Evolutionary conservation across 2,888 invertebrate genomes (phyloP), one percentile per base, ranked within the genome.

Genomic region (Heteropelma amictum): DNA sequence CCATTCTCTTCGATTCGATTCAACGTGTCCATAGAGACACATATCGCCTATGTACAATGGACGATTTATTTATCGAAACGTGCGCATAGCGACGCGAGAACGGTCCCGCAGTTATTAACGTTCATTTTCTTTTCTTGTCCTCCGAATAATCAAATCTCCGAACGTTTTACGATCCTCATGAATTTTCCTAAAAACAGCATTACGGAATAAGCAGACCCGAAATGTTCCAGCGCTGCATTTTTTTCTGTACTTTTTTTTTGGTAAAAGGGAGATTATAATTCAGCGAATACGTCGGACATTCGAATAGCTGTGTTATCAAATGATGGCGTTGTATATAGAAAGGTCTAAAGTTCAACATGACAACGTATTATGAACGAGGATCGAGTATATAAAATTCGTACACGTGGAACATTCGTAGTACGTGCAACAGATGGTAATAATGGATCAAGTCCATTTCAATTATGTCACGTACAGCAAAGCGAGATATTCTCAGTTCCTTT

Each of bases 381-480:
- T 38, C 10, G 8, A 30, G 30, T 61, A 35, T 23, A 10, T 63
- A 23, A 12, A 4, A 56, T 5, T 33, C 33, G 40, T 17, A 68
- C 53, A 60, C 28, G 56, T 51, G 56, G 30, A 58, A 54, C 58
- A 58, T 45, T 60, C 60, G 61, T 47, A 49, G 40, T 49, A 56
- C 56, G 72, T 63, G 72, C 72, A 73, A 73, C 72, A 73, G 72
- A 73, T 73, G 72, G 63, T 42, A 35, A 68, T 68, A 68, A 73
- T 73, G 68, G 72, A 73, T 73, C 72, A 73, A 73, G 61, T 68
- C 68, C 67, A 54, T 73, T 73, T 73, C 72, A 73, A 73, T 73
- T 73, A 73, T 73, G 68, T 73, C 68, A 68, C 68, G 72, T 73
- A 68, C 54, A 35, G 58, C 49, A 61, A 30, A 30, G 35, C 38